These are phyloP conservation scores for Colossoma macropomum DNA, from an alignment of 2,113 vertebrate genomes.

Conservation along the genomic window DNA sequence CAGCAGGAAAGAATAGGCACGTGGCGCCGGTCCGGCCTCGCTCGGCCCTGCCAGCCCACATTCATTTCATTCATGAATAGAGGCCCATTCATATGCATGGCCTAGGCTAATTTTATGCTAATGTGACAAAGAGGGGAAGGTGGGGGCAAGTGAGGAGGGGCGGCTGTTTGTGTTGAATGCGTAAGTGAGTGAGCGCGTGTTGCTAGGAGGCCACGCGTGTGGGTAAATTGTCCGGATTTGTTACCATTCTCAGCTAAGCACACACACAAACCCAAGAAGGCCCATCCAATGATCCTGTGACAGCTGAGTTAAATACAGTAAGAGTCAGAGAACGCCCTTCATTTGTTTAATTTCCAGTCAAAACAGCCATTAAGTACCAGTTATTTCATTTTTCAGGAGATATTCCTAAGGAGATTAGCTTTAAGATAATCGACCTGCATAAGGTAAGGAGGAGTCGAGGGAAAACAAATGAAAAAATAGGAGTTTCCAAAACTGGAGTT, in stretches of 20 bases:
- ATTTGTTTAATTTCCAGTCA: no score
- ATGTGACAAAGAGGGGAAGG: constrained; percentile 63
- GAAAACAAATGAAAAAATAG: no score
- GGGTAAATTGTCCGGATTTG: constrained; percentile 39
- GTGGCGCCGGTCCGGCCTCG: constrained; percentile 53
- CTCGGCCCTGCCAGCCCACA: constrained; percentile 63
- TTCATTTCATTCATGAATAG: constrained; percentile 71
- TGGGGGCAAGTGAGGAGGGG: constrained; percentile 25
- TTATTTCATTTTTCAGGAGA: no score
- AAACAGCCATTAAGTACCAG: no score
- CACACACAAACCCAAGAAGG: not conserved
- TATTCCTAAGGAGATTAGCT: no score
- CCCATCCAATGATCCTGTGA: no score
- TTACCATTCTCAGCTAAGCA: constrained; percentile 25
- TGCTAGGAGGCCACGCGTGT: constrained; percentile 4
- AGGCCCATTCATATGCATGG: constrained; percentile 72
- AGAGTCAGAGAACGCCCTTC: no score
- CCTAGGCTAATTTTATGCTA: constrained; percentile 75
- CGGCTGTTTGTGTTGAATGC: constrained; percentile 36
- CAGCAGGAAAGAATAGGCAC: constrained; percentile 57
- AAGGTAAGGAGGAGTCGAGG: no score
- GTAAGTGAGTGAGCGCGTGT: constrained; percentile 33
- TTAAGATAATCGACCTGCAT: no score
- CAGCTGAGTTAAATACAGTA: no score
- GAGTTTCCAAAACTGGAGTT: no score